Evolutionary conservation across 2,113 vertebrate genomes (phyloP).

Genomic region (Tauraco erythrolophus): DNA sequence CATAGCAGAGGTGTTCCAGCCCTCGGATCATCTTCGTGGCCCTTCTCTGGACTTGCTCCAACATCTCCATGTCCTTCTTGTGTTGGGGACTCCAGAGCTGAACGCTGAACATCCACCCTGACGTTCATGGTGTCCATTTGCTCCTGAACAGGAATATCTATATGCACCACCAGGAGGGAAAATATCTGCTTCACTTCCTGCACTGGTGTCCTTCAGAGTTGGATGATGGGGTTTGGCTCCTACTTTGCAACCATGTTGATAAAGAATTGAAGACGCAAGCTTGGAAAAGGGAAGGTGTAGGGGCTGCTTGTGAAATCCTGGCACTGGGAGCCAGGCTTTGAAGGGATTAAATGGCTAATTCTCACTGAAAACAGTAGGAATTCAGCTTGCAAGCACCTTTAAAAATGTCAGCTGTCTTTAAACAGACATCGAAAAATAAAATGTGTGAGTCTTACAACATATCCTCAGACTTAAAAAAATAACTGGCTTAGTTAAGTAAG

Average conservation of each 20-base stretch:
- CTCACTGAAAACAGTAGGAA: background rate
- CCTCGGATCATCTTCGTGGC: too few relatives aligned
- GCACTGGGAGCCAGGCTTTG: background rate
- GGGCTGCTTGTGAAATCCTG: background rate
- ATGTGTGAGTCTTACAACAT: background rate
- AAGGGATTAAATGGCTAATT: background rate
- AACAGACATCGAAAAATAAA: background rate
- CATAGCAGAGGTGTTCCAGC: too few relatives aligned
- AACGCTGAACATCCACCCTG: too few relatives aligned
- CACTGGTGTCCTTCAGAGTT: background rate
- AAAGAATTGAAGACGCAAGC: background rate
- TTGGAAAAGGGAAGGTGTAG: accelerated
- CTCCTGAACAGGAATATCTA: background rate
- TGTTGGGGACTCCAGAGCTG: too few relatives aligned
- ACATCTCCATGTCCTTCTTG: too few relatives aligned
- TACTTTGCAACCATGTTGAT: background rate
- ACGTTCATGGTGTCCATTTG: background rate
- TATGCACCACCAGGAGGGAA: background rate
- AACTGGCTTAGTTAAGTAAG: background rate
- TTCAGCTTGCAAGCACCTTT: background rate
- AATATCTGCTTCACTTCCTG: background rate
- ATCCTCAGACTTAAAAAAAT: background rate
- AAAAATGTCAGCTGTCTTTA: background rate
- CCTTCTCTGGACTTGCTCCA: too few relatives aligned
- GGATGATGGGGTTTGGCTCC: background rate